phyloP scores from a whole-genome alignment of 1,140 invertebrate species.

The Pentalonia nigronervosa region DNA sequence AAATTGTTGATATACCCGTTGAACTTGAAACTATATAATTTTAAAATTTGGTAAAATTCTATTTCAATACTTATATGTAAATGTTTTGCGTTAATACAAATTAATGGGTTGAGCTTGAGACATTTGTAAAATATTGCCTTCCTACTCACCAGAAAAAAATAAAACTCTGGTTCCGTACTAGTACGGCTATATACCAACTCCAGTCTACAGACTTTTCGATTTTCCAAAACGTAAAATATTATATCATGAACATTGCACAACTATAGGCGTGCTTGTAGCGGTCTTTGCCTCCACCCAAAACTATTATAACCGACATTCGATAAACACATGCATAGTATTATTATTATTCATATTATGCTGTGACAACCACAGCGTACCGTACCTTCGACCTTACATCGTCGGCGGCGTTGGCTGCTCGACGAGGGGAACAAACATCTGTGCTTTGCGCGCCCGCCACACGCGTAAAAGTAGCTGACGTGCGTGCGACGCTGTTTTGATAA shows the following conservation, averaged over 20 bases:
- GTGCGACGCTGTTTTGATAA: conserved; percentile 39
- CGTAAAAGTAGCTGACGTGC: not conserved
- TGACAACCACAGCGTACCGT: not conserved
- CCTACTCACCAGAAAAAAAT: not conserved
- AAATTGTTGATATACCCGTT: not conserved
- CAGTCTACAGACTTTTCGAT: not conserved
- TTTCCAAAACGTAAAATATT: not conserved
- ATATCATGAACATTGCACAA: not conserved
- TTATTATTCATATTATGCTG: not conserved
- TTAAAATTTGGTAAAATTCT: not conserved
- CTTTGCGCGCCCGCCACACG: conserved; percentile 25
- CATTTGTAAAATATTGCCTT: not conserved
- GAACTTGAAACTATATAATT: not conserved
- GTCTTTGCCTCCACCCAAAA: not conserved
- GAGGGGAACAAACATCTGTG: conserved; percentile 54
- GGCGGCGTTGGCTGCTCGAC: conserved; percentile 22
- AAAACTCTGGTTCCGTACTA: not conserved
- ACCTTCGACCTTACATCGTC: not conserved
- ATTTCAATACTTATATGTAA: too few species aligned
- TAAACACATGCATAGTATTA: conserved; percentile 24
- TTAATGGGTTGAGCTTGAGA: not conserved
- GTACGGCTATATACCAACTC: not conserved
- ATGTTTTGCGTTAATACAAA: too few species aligned
- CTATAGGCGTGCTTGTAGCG: not conserved
- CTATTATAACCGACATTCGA: not conserved